phyloP scores from a whole-genome alignment of 2,888 invertebrate species.

The Drosophila mayaguana region DNA sequence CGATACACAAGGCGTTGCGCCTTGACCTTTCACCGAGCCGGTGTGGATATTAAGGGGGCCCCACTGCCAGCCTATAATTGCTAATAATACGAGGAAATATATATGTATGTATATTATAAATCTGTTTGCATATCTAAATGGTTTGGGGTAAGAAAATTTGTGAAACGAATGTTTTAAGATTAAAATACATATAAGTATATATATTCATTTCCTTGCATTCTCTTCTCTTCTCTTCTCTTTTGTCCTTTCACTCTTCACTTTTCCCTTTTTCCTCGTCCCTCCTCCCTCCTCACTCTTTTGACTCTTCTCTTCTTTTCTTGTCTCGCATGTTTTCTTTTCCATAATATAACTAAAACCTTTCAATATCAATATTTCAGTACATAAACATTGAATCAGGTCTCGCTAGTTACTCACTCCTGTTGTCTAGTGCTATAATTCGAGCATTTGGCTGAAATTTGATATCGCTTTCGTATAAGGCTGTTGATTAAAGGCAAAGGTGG shows the following conservation, averaged over 20 bases:
- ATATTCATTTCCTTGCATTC: too few relatives aligned
- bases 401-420: neutral
- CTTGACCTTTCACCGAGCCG: constrained; percentile 48
- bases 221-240: too few relatives aligned
- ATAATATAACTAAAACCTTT: neutral
- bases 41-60: neutral
- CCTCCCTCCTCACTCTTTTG: too few relatives aligned
- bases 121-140: neutral
- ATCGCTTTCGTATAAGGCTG: constrained; percentile 1
- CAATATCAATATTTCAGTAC: neutral
- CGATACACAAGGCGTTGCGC: constrained; percentile 20
- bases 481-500: constrained; percentile 20
- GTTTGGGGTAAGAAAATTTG: neutral
- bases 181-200: neutral
- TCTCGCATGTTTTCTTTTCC: too few relatives aligned
- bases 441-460: constrained; percentile 8
- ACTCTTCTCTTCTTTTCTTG: too few relatives aligned
- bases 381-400: too few relatives aligned
- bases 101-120: neutral
- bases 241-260: too few relatives aligned
- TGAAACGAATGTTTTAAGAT: neutral
- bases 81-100: neutral
- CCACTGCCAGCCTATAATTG: neutral
- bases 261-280: too few relatives aligned
- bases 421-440: constrained; percentile 8